These are phyloP conservation scores for Loriculus beryllinus DNA, from an alignment of 2,797 vertebrate genomes.

Conservation along the genomic window DNA sequence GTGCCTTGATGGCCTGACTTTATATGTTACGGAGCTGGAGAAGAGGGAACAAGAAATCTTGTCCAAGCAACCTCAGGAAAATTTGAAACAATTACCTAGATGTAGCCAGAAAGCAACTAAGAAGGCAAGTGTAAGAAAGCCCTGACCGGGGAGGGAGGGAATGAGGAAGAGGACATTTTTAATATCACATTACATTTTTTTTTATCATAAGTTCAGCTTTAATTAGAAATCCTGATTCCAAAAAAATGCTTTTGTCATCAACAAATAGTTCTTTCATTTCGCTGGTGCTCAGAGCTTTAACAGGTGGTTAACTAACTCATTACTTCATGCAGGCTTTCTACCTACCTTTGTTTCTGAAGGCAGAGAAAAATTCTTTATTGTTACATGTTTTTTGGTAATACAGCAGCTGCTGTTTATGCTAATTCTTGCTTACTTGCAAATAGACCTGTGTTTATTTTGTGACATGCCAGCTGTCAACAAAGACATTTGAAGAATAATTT, in stretches of 20 bases:
- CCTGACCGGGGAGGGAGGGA: not conserved
- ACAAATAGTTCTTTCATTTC: not conserved
- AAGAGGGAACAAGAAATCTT: not conserved
- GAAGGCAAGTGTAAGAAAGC: not conserved
- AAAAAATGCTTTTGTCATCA: not conserved
- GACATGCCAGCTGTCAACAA: constrained; percentile 74
- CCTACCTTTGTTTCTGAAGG: constrained; percentile 56
- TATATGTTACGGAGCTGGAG: not conserved
- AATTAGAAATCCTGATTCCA: constrained; percentile 16
- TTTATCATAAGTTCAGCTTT: not conserved
- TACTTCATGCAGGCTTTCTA: constrained; percentile 29
- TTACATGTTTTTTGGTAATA: constrained; percentile 38
- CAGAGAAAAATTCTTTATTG: constrained; percentile 47
- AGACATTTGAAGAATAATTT: constrained; percentile 70
- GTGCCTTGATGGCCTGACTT: not conserved
- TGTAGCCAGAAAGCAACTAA: not conserved
- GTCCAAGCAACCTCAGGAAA: not conserved
- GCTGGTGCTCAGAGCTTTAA: not conserved
- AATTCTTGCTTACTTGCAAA: constrained; percentile 78
- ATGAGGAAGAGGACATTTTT: not conserved
- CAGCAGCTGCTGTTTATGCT: constrained; percentile 75
- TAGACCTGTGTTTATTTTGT: constrained; percentile 73
- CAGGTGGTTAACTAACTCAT: constrained; percentile 67
- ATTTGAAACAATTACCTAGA: not conserved
- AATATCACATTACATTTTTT: not conserved